These are phyloP conservation scores for Eupithecia exiguata DNA, from an alignment of 2,888 invertebrate species.

Conservation along the genomic window DNA sequence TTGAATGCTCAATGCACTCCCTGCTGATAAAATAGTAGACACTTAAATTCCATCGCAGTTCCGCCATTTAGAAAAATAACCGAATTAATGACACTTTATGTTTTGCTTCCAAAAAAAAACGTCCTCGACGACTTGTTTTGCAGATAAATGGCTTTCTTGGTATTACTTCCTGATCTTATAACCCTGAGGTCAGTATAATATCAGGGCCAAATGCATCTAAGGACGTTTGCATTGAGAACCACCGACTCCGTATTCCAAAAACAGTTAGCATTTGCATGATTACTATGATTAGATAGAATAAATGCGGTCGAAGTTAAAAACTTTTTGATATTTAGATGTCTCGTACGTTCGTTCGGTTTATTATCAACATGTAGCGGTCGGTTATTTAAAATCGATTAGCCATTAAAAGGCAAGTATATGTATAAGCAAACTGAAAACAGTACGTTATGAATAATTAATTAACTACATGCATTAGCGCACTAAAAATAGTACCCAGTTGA, in stretches of 20 bases:
- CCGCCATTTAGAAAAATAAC: not conserved
- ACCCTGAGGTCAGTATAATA: not conserved
- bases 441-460: slow-evolving; percentile 14
- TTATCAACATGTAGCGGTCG: not conserved
- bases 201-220: not conserved
- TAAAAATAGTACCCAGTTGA: slow-evolving; percentile 49
- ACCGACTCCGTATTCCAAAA: not conserved
- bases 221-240: not conserved
- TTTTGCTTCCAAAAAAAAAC: not conserved
- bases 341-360: not conserved
- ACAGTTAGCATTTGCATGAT: not conserved
- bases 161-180: not conserved
- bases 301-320: not conserved
- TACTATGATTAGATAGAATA: no score
- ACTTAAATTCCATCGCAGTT: not conserved
- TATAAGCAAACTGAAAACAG: not conserved
- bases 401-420: not conserved
- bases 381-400: not conserved
- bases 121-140: not conserved
- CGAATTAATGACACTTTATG: not conserved
- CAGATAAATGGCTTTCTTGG: not conserved
- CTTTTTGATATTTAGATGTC: not conserved
- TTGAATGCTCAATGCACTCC: not conserved
- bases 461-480: slow-evolving; percentile 49
- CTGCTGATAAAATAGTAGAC: not conserved